Evolutionary conservation across 2,113 vertebrate genomes (phyloP), one percentile per base, ranked within the genome.

Genomic region (Oreocharis arfaki): DNA sequence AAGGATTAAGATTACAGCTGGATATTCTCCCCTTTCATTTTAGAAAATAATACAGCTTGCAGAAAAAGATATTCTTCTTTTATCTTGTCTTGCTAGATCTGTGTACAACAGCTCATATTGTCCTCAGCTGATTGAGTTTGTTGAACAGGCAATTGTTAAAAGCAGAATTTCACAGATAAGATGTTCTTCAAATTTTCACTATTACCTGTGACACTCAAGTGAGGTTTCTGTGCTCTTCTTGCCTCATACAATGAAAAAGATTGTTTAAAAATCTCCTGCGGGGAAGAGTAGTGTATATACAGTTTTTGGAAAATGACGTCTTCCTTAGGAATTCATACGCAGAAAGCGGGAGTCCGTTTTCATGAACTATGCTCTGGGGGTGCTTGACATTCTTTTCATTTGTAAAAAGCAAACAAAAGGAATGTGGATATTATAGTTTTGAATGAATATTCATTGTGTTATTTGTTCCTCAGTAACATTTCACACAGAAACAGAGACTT

Each of bases 341-440:
- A 80, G 30, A 57, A 94, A 73, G 22, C 3, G 1, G 32, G 35
- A 67, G 64, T 84, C 39, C 1, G 1, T 69, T 92, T 90, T 85
- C 68, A 55, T 56, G 35, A 76, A 12, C 42, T 6, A 1, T 52
- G 7, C 21, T 70, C 39, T 37, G 24, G 7, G 32, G 8, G 37
- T 50, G 22, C 27, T 74, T 81, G 59, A 23, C 37, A 77, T 67
- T 10, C 18, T 85, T 84, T 69, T 59, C 5, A 11, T 42, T 85
- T 84, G 35, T 80, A 42, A 73, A 90, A 83, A 74, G 18, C 39
- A 84, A 88, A 90, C 33, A 93, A 82, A 84, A 82, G 35, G 10
- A 64, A 61, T 57, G 37, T 61, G 11, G 13, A 15, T 87, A 69
- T 47, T 69, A 41, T 20, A 22, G 39, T 59, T 94, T 85, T 47